phyloP scores from a whole-genome alignment of 2,797 vertebrate species.

The Podarcis lilfordi region DNA sequence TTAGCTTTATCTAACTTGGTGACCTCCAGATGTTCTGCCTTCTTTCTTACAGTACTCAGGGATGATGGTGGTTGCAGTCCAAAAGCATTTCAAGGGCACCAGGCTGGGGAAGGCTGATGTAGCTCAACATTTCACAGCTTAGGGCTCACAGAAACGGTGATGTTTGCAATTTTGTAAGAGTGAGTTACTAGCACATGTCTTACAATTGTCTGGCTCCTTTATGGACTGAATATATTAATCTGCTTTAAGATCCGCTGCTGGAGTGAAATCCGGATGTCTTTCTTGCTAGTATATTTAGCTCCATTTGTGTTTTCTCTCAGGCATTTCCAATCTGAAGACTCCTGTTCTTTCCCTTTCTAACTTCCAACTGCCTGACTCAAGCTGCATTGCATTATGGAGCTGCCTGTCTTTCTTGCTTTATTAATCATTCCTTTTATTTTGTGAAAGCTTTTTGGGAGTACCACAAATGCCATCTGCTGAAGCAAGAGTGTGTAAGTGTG shows the following conservation, averaged over 20 bases:
- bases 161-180: background rate
- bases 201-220: background rate
- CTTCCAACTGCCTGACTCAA: background rate
- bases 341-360: constrained; percentile 12
- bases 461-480: background rate
- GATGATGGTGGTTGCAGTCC: too few species aligned
- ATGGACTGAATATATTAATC: background rate
- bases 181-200: background rate
- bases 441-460: background rate
- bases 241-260: background rate
- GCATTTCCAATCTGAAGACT: background rate
- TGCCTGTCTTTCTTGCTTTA: background rate
- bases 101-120: too few species aligned
- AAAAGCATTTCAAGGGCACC: too few species aligned
- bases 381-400: background rate
- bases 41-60: too few species aligned
- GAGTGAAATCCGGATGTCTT: background rate
- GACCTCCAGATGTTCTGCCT: too few species aligned
- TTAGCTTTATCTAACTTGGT: too few species aligned
- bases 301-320: constrained; percentile 16
- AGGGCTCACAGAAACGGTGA: background rate
- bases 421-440: constrained; percentile 12
- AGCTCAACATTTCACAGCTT: background rate
- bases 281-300: background rate
- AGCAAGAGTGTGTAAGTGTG: constrained; percentile 21